phyloP scores from a whole-genome alignment of 2,113 vertebrate genomes.

The Lophura nycthemera region DNA sequence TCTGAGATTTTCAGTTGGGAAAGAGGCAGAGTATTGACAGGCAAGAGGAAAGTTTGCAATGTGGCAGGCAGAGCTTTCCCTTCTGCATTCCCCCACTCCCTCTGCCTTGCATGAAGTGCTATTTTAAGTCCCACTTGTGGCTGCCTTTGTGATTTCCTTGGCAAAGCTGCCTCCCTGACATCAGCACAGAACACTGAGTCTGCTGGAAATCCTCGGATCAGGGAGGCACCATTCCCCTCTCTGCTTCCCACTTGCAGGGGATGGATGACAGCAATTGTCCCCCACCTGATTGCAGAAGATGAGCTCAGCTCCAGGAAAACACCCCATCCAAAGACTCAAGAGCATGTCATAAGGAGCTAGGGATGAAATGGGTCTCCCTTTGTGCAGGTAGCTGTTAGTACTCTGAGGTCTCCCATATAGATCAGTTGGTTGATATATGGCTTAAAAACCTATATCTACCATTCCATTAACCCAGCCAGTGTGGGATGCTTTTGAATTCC shows the following conservation, averaged over 20 bases:
- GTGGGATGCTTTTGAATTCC: neutral
- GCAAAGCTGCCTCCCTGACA: slow-evolving; percentile 58
- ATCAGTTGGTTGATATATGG: no score
- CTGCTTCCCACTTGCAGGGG: accelerated
- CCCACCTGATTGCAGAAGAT: no score
- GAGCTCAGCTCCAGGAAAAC: neutral
- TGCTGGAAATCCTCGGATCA: neutral
- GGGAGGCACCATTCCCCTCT: accelerated
- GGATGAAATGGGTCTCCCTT: neutral
- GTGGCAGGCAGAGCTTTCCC: slow-evolving; percentile 55
- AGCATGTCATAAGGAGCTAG: neutral
- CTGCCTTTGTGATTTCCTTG: slow-evolving; percentile 67
- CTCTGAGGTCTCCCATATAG: neutral
- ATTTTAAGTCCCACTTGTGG: slow-evolving; percentile 74
- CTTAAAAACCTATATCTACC: neutral
- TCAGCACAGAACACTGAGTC: slow-evolving; percentile 25
- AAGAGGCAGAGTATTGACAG: slow-evolving; percentile 63
- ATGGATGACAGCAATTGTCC: neutral
- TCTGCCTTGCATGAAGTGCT: slow-evolving; percentile 32
- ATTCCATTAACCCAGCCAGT: neutral
- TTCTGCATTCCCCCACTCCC: neutral
- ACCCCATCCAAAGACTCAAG: neutral
- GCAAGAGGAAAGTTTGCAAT: slow-evolving; percentile 50
- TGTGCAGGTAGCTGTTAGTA: neutral
- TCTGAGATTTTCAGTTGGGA: slow-evolving; percentile 49